Evolutionary conservation across 2,797 vertebrate genomes (phyloP).

Genomic region (Aeoliscus strigatus): DNA sequence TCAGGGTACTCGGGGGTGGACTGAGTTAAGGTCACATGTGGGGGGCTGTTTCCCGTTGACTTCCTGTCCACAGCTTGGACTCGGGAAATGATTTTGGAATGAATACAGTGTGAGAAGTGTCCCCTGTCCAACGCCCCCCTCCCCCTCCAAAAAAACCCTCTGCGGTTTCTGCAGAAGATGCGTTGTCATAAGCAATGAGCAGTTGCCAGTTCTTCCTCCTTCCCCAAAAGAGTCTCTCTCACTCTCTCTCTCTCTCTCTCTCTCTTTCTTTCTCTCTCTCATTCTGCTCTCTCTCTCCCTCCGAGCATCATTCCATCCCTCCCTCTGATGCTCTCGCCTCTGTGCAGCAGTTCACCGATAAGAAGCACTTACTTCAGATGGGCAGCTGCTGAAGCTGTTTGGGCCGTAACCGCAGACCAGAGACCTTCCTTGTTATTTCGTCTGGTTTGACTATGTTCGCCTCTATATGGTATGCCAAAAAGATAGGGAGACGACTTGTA

Average conservation of each 20-base stretch:
- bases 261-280: slow-evolving; percentile 28
- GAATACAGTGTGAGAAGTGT: too few species aligned
- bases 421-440: slow-evolving; percentile 56
- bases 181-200: too few species aligned
- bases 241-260: too few species aligned
- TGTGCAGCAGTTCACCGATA: slow-evolving; percentile 34
- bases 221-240: too few species aligned
- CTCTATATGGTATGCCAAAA: slow-evolving; percentile 97
- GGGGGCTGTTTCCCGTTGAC: too few species aligned
- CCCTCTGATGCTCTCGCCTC: slow-evolving; percentile 23
- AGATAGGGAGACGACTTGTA: slow-evolving; percentile 93
- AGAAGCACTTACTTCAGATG: slow-evolving; percentile 46
- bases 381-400: slow-evolving; percentile 61
- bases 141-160: too few species aligned
- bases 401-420: slow-evolving; percentile 49
- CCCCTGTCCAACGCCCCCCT: too few species aligned
- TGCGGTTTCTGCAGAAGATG: too few species aligned
- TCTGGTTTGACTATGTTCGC: slow-evolving; percentile 85
- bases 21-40: too few species aligned
- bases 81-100: too few species aligned
- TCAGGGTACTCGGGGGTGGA: too few species aligned
- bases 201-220: slow-evolving; percentile 26
- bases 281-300: slow-evolving; percentile 31
- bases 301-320: slow-evolving; percentile 31
- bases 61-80: too few species aligned